A percentile compares a stretch with the other conserved stretches of the same genome.
Evolutionary conservation across 1,140 invertebrate genomes (phyloP).

Genomic region (Manduca sexta): DNA sequence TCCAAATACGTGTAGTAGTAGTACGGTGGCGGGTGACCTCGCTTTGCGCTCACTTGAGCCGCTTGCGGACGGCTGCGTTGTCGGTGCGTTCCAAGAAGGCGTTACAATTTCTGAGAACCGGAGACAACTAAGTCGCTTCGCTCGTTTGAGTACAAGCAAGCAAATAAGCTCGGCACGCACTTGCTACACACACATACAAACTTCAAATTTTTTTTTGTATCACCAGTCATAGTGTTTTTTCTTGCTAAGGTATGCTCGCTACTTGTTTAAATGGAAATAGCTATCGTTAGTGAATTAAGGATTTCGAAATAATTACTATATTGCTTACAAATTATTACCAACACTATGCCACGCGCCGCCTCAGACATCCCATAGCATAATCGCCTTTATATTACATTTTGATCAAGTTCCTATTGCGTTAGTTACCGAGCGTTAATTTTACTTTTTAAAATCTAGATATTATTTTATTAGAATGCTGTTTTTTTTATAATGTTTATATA

Average conservation of each 20-base stretch:
- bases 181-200: conserved; percentile 9
- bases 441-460: too few species aligned
- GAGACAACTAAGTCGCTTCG: conserved; percentile 63
- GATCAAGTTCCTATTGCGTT: too few species aligned
- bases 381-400: too few species aligned
- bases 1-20: conserved; percentile 43
- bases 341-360: too few species aligned
- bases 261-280: background rate
- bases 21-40: conserved; percentile 60
- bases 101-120: conserved; percentile 70
- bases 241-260: background rate
- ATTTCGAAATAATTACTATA: too few species aligned
- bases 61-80: conserved; percentile 61
- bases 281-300: background rate
- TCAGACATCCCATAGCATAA: too few species aligned
- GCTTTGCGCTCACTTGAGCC: conserved; percentile 60
- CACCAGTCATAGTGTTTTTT: background rate
- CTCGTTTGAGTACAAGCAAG: conserved; percentile 54
- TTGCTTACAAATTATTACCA: too few species aligned
- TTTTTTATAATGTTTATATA: too few species aligned
- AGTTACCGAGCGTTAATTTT: too few species aligned
- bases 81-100: conserved; percentile 67
- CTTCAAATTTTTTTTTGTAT: background rate
- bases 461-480: too few species aligned
- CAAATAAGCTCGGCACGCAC: conserved; percentile 65